Base-by-base conservation (phyloP, 2,888 invertebrate genomes). In the Physocephala rufipes region DNA sequence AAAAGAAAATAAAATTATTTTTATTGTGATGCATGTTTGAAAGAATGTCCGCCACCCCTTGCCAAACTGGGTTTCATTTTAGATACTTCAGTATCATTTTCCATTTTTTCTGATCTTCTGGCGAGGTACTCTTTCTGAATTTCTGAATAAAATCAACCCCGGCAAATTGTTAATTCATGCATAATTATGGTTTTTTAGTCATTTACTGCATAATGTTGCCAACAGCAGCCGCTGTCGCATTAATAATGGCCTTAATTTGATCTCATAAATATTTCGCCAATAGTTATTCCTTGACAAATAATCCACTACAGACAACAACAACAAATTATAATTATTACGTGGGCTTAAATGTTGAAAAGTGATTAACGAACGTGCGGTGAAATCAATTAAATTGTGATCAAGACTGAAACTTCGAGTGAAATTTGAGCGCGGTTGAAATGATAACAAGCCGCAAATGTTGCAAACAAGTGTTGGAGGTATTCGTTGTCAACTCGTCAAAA, bases 301-400 rank as follows among this genome's bases (percentile, higher is more conserved):
- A 36, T 7, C 36, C 4, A 36, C 36, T 9, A 9, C 36, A 7
- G 19, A 49, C 53, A 21, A 53, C 51, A 53, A 51, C 53, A 65
- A 51, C 28, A 65, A 36, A 36, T 36, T 4, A 36, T 26, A 26
- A 24, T 55, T 9, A 15, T 26, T 26, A 26, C 15, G 9, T 26
- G 21, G 1, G 2, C 63, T 45, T 19, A 21, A n/a, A 63, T 45
- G 2, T n/a, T 21, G 53, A 66, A 55, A 49, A 51, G 19, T 19
- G 13, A 64, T 9, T 21, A 58, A 47, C 47, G 36, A 36, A 36
- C 36, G 36, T 4, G 36, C 28, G 15, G 21, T 43, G 43, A 28
- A 53, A 68, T 62, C 68, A 68, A 68, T 68, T 68, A 68, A 68
- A 68, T 62, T 68, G 68, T 47, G 61, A 68, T 68, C 68, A 68